Percentiles rank a stretch among this genome's conserved stretches.
phyloP scores from a whole-genome alignment of 1,140 invertebrate genomes.

The Drosophila pallidifrons region DNA sequence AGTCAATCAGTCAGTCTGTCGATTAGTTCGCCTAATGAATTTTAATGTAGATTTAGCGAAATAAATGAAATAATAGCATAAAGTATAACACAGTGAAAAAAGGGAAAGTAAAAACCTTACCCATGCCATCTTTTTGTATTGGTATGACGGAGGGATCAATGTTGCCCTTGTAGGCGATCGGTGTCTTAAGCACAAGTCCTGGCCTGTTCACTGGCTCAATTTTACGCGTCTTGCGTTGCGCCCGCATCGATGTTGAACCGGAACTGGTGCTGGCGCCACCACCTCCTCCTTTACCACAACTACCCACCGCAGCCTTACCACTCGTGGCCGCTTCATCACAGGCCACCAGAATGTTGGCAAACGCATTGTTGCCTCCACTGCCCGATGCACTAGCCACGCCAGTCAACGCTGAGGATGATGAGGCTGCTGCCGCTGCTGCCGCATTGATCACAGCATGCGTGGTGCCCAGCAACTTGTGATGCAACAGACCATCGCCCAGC shows the following conservation, averaged over 20 bases:
- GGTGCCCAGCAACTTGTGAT: conserved; percentile 74
- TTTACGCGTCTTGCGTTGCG: conserved; percentile 86
- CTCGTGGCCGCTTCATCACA: conserved; percentile 83
- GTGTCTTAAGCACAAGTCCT: conserved; percentile 90
- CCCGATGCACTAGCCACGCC: conserved; percentile 18
- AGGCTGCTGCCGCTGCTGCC: conserved; percentile 25
- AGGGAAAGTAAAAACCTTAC: conserved; percentile 86
- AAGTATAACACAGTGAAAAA: conserved; percentile 19
- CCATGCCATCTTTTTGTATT: conserved; percentile 93
- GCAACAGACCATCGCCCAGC: conserved; percentile 62
- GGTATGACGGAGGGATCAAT: conserved; percentile 92
- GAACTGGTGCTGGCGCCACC: conserved; percentile 16
- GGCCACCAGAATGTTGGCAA: conserved; percentile 86
- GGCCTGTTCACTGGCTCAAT: conserved; percentile 92
- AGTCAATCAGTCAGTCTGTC: too few relatives aligned
- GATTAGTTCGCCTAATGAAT: too few relatives aligned
- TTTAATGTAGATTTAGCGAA: neutral
- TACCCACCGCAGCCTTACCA: conserved; percentile 32
- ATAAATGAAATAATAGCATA: conserved; percentile 12
- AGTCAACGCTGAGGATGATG: conserved; percentile 38
- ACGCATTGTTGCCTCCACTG: conserved; percentile 81
- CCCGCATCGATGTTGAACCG: conserved; percentile 54
- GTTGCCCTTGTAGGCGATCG: conserved; percentile 92
- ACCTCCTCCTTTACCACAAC: conserved; percentile 30
- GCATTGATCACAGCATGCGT: conserved; percentile 62